Evolutionary conservation across 2,888 invertebrate genomes (phyloP).

Genomic region (Patella ulyssiponensis): DNA sequence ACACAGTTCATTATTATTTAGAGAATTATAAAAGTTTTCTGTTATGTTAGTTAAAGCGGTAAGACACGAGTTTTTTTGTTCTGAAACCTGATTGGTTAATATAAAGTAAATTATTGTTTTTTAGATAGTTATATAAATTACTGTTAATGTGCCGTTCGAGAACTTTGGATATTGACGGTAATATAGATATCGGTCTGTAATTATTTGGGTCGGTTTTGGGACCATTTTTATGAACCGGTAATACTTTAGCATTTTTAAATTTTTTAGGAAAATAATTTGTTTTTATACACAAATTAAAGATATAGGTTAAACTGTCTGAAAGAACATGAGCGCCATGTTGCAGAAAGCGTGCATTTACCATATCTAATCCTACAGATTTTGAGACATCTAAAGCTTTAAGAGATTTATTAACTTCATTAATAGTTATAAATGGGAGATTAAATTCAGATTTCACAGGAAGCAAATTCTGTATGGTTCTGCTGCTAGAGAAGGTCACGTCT

Average conservation of each 20-base stretch:
- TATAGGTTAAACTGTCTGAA: not conserved
- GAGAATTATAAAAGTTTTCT: not conserved
- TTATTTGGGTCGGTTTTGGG: not conserved
- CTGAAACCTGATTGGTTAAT: not conserved
- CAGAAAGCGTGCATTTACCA: not conserved
- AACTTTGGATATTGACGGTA: not conserved
- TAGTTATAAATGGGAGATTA: not conserved
- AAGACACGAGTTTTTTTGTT: not conserved
- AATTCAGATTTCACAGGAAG: not conserved
- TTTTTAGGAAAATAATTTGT: not conserved
- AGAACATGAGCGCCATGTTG: not conserved
- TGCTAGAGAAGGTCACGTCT: too few relatives aligned
- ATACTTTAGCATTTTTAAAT: not conserved
- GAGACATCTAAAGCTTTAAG: not conserved
- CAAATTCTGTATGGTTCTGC: too few relatives aligned
- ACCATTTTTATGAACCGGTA: not conserved
- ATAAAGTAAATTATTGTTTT: conserved; percentile 5
- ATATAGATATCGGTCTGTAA: not conserved
- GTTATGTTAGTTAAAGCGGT: not conserved
- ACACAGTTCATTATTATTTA: conserved; percentile 1
- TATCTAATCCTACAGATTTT: not conserved
- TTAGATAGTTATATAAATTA: not conserved
- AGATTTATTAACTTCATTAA: not conserved
- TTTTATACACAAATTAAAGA: conserved; percentile 4
- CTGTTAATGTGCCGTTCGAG: not conserved